Evolutionary conservation across 2,888 invertebrate species (phyloP), one percentile per base, ranked within the genome.

Genomic region (Rhaphigaster nebulosa): DNA sequence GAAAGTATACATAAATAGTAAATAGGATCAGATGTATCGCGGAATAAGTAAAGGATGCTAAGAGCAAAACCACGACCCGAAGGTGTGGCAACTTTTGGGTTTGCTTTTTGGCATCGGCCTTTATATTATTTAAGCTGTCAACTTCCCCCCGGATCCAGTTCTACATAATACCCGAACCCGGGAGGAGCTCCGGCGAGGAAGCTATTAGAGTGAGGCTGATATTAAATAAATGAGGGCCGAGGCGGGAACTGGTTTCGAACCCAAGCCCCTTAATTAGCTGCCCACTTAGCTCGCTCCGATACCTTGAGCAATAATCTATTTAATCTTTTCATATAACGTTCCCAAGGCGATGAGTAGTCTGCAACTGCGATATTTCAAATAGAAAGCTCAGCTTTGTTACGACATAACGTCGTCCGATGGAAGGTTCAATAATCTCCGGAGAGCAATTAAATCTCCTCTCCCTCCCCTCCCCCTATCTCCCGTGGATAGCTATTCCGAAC

Each of bases 221-320:
- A 84, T 84, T 84, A 84, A 84, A 84, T 84, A 84, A 84, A 84
- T 84, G 84, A 45, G 41, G n/a, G 41, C 84, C n/a, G 41, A 13
- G 41, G 6, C 3, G 84, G 45, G 45, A 84, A 84, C 84, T 84
- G 84, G 84, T 84, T 84, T n/a, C 45, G 84, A 84, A 84, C 45
- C 84, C 84, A 45, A 84, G 84, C 84, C 45, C 70, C 38, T 29
- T 84, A 84, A 84, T 84, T 84, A 84, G 84, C 70, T 76, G 34
- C 34, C 70, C 70, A 76, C 70, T 76, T 76, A 76, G 70, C 70
- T 38, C 70, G 34, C 70, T 38, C 70, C 70, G 29, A 76, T 76
- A 18, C 38, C 20, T 34, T 38, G 34, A 34, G 70, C 70, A 76
- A 76, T 70, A 70, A 70, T 76, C 34, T 76, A 34, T 76, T 76